Base-by-base conservation (phyloP, 2,888 invertebrate genomes). In the Colletes collaris region DNA sequence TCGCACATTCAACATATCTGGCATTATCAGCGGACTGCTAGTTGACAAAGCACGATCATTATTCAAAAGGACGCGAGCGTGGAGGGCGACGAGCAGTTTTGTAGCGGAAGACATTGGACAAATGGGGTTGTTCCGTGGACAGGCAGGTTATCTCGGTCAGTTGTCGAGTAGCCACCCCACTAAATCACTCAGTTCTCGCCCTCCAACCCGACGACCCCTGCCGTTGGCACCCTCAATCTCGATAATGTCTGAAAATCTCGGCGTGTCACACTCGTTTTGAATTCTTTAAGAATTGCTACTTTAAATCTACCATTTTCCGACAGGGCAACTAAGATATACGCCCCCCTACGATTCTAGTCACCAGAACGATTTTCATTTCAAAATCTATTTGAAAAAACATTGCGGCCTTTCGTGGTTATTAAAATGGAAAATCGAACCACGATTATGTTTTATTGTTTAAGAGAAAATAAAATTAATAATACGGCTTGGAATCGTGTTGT, bases 61-160 rank as follows among this genome's bases (percentile, higher is more conserved):
- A 91, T 89, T 91, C 91, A 91, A 88, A 88, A 87, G 88, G 87
- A 88, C 87, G 84, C 84, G 79, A 76, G 80, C 79, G 76, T 64
- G 76, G 82, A 84, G 83, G 82, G 83, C 76, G 79, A 79, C 87
- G 82, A 84, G 89, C 88, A 91, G 92, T 91, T 91, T 91, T 91
- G 91, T 91, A 91, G 89, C 92, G 91, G 92, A 92, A 91, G 92
- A 91, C 91, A 89, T 88, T 85, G 88, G 92, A 91, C 91, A 92
- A 92, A 92, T 92, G 91, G 92, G 92, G 90, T 91, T 91, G 92
- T 92, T 92, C 90, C 91, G 91, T 87, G 89, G 91, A 92, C 92
- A 90, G 91, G 87, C 91, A 89, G 91, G 92, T 91, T 92, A 92
- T 92, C 92, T 91, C 90, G 92, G 92, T 90, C 91, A 92, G 90